Percentiles rank a stretch among this genome's conserved stretches.
These are phyloP conservation scores for Chaunax sp. DNA, from an alignment of 2,797 vertebrate species.

Conservation along the genomic window DNA sequence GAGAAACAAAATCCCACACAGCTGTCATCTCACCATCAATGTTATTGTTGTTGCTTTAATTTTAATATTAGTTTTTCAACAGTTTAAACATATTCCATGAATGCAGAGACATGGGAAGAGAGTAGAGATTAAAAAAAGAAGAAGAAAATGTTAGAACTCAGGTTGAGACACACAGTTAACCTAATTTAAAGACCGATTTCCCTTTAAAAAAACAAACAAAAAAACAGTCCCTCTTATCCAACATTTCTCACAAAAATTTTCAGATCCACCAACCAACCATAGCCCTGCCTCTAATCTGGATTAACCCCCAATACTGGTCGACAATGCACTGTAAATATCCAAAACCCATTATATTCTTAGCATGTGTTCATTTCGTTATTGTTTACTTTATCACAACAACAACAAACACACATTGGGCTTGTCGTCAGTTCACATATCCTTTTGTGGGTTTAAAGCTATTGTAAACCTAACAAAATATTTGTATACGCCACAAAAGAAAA, in stretches of 20 bases:
- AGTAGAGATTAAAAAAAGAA: background rate
- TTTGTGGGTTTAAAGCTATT: constrained; percentile 7
- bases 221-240: background rate
- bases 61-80: background rate
- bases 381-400: background rate
- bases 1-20: background rate
- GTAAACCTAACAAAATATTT: constrained; percentile 30
- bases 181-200: too few species aligned
- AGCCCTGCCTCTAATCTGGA: too few species aligned
- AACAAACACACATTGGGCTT: background rate
- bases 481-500: constrained; percentile 16
- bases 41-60: too few species aligned
- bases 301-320: background rate
- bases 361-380: background rate
- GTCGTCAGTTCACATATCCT: background rate
- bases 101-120: too few species aligned
- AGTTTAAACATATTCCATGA: background rate
- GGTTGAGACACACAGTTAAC: too few species aligned
- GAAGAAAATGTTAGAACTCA: background rate
- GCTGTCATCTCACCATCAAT: background rate
- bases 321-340: too few species aligned
- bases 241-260: background rate
- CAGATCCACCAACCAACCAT: background rate
- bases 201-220: too few species aligned
- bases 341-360: too few species aligned